phyloP scores from a whole-genome alignment of 2,888 invertebrate species.

The Labia minor region DNA sequence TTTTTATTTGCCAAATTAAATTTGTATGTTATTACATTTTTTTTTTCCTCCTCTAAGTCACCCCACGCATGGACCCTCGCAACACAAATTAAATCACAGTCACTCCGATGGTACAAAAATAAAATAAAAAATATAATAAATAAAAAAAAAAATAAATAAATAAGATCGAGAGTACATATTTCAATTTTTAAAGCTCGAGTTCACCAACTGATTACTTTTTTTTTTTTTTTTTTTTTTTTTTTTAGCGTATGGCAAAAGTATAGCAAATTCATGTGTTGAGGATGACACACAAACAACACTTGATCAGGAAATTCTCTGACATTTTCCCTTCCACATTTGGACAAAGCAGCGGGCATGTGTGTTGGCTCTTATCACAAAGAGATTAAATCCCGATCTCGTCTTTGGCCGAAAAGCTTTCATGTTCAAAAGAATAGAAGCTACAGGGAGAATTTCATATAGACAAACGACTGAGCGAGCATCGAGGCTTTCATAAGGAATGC shows the following conservation, averaged over 20 bases:
- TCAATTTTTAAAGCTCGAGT: conserved; percentile 27
- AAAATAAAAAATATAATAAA: too few species aligned
- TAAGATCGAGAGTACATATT: conserved; percentile 27
- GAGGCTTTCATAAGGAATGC: neutral
- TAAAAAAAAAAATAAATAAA: too few species aligned
- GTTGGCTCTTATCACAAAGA: neutral
- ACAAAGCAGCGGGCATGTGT: neutral
- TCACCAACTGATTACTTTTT: conserved; percentile 27
- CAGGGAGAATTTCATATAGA: neutral
- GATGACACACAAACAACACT: conserved; percentile 21
- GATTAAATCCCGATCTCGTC: neutral
- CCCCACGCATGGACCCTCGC: conserved; percentile 14
- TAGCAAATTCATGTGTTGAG: neutral
- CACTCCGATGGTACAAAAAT: conserved; percentile 24
- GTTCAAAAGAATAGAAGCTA: neutral
- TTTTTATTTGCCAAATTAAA: conserved; percentile 26
- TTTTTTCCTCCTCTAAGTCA: neutral
- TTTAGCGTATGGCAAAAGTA: too few species aligned
- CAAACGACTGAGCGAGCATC: too few species aligned
- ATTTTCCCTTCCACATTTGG: neutral
- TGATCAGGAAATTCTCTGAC: conserved; percentile 24
- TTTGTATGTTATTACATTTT: conserved; percentile 26
- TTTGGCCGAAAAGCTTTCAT: neutral
- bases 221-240: conserved; percentile 19
- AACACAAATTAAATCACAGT: conserved; percentile 26